Base-by-base conservation (phyloP, 2,888 invertebrate genomes). In the Cerastis rubricosa region DNA sequence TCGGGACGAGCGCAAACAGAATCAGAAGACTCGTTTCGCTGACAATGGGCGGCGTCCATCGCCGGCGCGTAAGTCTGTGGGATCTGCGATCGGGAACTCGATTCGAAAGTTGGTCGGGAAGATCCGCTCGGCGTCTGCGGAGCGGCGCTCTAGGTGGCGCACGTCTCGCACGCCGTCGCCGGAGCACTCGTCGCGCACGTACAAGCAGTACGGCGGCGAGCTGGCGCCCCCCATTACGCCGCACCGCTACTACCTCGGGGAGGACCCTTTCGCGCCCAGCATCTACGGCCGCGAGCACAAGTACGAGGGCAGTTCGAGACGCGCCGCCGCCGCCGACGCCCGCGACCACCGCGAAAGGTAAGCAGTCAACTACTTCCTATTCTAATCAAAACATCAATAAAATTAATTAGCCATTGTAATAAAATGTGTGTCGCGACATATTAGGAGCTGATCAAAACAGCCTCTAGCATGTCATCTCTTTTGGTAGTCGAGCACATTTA, bases 231-330 rank as follows among this genome's bases (percentile, higher is more conserved):
- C 94, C 90, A 91, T 92, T 88, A 94, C 95, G 81, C 98, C 98
- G 83, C 98, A 98, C 92, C 97, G 98, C 86, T 98, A 98, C 95
- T 98, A 98, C 94, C 97, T 98, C 87, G 98, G 98, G 59, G 98
- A 98, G 95, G 98, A 98, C 96, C 98, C 98, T 47, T 98, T 98
- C 94, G 98, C 98, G 76, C 98, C 98, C 84, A 98, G 98, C 94
- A 98, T 98, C 92, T 98, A 98, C 94, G 98, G 98, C 83, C 97
- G 98, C 90, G 98, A 98, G 94, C 98, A 98, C 94, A 98, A 98
- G 92, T 98, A 98, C 96, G 98, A 98, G 94, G 97, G 97, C 91
- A 97, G 97, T 94, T 95, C 97, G 81, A 96, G 95, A 89, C 96
- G 97, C 89, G 91, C 93, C 89, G 93, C 93, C 92, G 94, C 92